Percentiles rank a stretch among this genome's conserved stretches.
Evolutionary conservation across 1,140 invertebrate species (phyloP).

Genomic region (Drosophila neocordata): DNA sequence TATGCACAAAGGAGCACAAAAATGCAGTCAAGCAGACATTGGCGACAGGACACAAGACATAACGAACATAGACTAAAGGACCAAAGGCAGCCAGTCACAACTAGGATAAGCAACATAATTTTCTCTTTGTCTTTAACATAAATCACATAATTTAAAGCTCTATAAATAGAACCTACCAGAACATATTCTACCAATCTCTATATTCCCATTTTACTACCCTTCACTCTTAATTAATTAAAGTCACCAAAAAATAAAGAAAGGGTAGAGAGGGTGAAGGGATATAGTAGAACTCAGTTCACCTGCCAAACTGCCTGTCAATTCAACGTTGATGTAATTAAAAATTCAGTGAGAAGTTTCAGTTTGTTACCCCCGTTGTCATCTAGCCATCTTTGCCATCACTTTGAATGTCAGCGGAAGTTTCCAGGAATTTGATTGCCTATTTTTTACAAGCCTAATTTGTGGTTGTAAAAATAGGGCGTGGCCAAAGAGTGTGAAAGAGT

Average conservation of each 20-base stretch:
- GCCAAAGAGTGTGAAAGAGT: not conserved
- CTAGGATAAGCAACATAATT: not conserved
- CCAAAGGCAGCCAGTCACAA: not conserved
- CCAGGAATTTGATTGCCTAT: constrained; percentile 40
- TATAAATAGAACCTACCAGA: not conserved
- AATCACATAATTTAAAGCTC: constrained; percentile 10
- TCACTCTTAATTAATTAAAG: constrained; percentile 71
- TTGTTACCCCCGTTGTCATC: not conserved
- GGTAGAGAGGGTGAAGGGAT: not conserved
- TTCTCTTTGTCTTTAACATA: not conserved
- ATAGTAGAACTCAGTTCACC: constrained; percentile 19
- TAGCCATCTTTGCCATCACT: not conserved
- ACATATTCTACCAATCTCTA: not conserved
- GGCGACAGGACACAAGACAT: constrained; percentile 6
- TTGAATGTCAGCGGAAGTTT: constrained; percentile 33
- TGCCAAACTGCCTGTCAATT: constrained; percentile 68
- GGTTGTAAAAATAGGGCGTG: constrained; percentile 12
- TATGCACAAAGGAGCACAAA: constrained; percentile 55
- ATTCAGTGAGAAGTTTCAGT: constrained; percentile 47
- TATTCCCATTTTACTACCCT: constrained; percentile 13
- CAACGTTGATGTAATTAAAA: constrained; percentile 58
- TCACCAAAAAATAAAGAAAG: constrained; percentile 34
- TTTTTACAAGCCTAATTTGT: constrained; percentile 28
- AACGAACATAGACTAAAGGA: not conserved
- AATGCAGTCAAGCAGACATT: constrained; percentile 35